Conservation (phyloP, 2,113 vertebrate species). For the Peromyscus maniculatus region DNA sequence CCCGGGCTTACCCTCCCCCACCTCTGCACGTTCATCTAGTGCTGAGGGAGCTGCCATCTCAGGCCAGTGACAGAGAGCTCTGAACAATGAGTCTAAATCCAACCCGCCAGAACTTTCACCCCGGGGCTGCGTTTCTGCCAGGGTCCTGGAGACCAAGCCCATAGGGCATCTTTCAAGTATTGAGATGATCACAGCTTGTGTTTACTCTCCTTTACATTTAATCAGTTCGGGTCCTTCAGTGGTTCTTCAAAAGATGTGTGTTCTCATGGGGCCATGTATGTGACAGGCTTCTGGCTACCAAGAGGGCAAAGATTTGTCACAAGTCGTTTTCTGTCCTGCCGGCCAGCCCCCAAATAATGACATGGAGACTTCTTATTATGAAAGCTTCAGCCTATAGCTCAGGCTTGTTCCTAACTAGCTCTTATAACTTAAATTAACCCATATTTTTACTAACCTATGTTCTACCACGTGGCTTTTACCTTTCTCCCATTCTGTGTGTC, state of each 20-base stretch:
- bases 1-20: not conserved
- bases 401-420: not conserved
- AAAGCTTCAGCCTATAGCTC: not conserved
- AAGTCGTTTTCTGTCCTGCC: not conserved
- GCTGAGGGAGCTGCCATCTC: not conserved
- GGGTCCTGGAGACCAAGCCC: not conserved
- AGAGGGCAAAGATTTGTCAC: not conserved
- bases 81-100: not conserved
- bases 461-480: not conserved
- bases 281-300: not conserved
- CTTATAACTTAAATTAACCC: not conserved
- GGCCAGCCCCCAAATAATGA: not conserved
- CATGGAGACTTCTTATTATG: not conserved
- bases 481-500: not conserved
- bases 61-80: not conserved
- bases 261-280: not conserved
- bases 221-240: not conserved
- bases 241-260: not conserved
- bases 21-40: too few relatives aligned
- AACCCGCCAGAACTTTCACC: not conserved
- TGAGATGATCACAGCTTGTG: not conserved
- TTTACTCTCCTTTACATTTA: constrained; percentile 22
- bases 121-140: not conserved
- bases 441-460: not conserved
- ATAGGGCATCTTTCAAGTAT: not conserved